These are phyloP conservation scores for Phodopus roborovskii DNA, from an alignment of 2,113 vertebrate genomes.

Conservation along the genomic window DNA sequence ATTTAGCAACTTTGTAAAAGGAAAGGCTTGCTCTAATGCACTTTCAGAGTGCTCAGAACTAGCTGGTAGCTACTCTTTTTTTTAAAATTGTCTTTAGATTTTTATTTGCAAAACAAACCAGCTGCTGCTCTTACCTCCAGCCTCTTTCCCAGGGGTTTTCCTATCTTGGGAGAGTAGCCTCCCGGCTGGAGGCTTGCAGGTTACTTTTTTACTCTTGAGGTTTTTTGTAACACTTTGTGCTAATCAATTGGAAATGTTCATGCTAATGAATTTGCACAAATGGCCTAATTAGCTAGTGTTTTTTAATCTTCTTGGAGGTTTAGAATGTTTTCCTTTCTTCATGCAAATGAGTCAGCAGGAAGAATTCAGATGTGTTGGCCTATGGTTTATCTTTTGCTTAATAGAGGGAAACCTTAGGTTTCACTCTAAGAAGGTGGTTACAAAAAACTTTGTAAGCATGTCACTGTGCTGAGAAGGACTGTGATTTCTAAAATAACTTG, in stretches of 20 bases:
- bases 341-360: constrained; percentile 68
- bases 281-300: constrained; percentile 70
- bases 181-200: not conserved
- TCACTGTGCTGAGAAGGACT: not conserved
- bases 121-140: constrained; percentile 6
- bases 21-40: not conserved
- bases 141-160: not conserved
- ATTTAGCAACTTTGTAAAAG: not conserved
- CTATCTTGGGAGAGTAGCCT: constrained; percentile 10
- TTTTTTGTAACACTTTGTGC: constrained; percentile 60
- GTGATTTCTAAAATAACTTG: not conserved
- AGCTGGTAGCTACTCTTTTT: not conserved
- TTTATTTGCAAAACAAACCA: constrained; percentile 53
- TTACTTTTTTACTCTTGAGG: constrained; percentile 53
- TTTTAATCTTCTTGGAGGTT: constrained; percentile 73
- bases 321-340: constrained; percentile 66
- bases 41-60: not conserved
- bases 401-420: not conserved
- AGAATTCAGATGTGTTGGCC: constrained; percentile 36
- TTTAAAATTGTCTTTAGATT: not conserved
- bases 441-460: not conserved
- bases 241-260: constrained; percentile 73
- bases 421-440: not conserved
- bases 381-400: constrained; percentile 21
- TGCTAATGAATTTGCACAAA: constrained; percentile 76